Evolutionary conservation across 2,888 invertebrate genomes (phyloP).

Genomic region (Epistrophella euchroma): DNA sequence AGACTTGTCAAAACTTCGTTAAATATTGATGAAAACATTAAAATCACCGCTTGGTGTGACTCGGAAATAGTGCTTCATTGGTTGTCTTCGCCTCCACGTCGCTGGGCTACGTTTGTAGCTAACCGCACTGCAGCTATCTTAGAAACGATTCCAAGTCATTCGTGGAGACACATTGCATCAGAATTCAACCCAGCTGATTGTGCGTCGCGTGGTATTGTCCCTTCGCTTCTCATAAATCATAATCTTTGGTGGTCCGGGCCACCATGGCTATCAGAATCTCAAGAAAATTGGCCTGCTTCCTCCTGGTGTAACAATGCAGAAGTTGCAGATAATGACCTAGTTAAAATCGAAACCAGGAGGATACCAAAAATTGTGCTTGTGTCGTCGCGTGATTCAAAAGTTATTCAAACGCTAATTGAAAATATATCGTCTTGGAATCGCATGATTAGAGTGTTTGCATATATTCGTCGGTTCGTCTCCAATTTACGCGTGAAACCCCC

Average conservation of each 20-base stretch:
- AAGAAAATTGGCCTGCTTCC: not conserved
- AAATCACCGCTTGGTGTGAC: conserved; percentile 76
- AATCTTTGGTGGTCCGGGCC: conserved; percentile 74
- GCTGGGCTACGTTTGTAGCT: conserved; percentile 64
- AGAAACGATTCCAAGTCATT: conserved; percentile 17
- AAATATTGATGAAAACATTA: conserved; percentile 4
- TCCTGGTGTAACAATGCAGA: not conserved
- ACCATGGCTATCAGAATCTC: conserved; percentile 22
- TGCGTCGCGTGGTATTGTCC: conserved; percentile 65
- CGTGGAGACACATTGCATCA: conserved; percentile 66
- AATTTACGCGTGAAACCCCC: not conserved
- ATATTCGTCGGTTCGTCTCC: conserved; percentile 14
- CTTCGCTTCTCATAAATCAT: conserved; percentile 39
- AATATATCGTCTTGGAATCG: conserved; percentile 39
- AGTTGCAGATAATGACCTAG: not conserved
- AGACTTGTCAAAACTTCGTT: conserved; percentile 30
- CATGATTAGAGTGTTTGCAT: conserved; percentile 1
- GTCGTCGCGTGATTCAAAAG: not conserved
- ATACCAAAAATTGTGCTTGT: not conserved
- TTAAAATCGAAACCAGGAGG: conserved; percentile 4
- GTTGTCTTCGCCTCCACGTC: conserved; percentile 72
- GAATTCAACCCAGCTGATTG: conserved; percentile 73
- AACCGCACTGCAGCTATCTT: conserved; percentile 64
- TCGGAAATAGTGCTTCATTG: conserved; percentile 78
- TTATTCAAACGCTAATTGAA: conserved; percentile 5